A percentile compares a stretch with the other conserved stretches of the same genome.
phyloP scores from a whole-genome alignment of 2,113 vertebrate genomes.

The Chitala chitala region DNA sequence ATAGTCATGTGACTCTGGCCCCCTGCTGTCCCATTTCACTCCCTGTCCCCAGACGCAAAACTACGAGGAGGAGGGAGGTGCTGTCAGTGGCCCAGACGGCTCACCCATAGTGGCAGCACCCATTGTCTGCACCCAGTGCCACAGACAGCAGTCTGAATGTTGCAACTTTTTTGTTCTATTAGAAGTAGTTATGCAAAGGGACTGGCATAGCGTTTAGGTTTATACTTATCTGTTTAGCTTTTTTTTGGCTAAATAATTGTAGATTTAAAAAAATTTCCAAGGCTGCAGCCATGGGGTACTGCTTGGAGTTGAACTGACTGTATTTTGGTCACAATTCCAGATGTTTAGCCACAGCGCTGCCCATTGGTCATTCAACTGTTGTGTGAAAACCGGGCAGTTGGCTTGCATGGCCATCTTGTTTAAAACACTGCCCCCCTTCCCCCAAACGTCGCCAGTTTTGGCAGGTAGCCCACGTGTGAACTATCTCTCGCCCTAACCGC shows the following conservation, averaged over 20 bases:
- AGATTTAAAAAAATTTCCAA: no score
- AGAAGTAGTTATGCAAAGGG: no score
- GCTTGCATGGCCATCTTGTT: no score
- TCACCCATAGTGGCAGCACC: neutral
- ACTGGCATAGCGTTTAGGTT: no score
- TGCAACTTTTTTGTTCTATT: no score
- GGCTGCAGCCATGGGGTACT: neutral
- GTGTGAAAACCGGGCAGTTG: no score
- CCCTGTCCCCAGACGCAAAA: neutral
- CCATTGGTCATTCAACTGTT: no score
- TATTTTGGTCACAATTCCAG: neutral
- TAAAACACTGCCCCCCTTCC: neutral
- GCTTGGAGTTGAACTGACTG: neutral
- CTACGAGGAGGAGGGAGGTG: neutral
- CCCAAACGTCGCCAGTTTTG: neutral
- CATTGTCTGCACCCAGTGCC: neutral
- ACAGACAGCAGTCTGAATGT: neutral
- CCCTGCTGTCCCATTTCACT: neutral
- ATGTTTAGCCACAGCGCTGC: neutral
- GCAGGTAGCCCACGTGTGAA: neutral
- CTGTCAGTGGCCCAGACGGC: neutral
- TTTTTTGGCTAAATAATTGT: no score
- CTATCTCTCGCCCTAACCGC: conserved; percentile 72
- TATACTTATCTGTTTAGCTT: no score
- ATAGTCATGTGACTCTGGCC: neutral